phyloP scores from a whole-genome alignment of 2,888 invertebrate genomes.

The Rhagonycha lutea region DNA sequence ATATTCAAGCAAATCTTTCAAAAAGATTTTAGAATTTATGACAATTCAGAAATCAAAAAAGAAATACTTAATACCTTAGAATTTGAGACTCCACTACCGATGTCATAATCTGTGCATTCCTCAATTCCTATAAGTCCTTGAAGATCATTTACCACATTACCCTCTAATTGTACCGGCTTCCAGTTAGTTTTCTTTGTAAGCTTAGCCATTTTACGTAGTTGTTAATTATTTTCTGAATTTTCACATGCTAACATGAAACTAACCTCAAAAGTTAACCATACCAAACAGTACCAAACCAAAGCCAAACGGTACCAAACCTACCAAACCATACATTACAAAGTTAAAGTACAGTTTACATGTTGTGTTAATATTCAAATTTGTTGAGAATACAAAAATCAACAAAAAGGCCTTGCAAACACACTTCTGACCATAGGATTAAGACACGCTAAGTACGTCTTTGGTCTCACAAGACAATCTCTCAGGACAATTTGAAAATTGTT shows the following conservation, averaged over 20 bases:
- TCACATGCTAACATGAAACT: not conserved
- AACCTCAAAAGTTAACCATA: too few relatives aligned
- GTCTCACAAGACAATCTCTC: too few relatives aligned
- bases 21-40: constrained; percentile 14
- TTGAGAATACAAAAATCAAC: too few relatives aligned
- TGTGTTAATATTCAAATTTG: too few relatives aligned
- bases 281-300: too few relatives aligned
- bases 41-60: not conserved
- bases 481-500: too few relatives aligned
- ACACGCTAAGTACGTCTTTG: too few relatives aligned
- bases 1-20: not conserved
- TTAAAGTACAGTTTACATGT: too few relatives aligned
- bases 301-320: too few relatives aligned
- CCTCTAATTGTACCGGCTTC: constrained; percentile 69
- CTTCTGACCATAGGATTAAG: too few relatives aligned
- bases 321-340: too few relatives aligned
- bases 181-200: constrained; percentile 54
- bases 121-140: constrained; percentile 79
- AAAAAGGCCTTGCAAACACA: too few relatives aligned
- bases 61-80: constrained; percentile 42
- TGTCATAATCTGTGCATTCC: constrained; percentile 72
- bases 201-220: not conserved
- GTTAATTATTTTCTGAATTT: not conserved
- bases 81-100: constrained; percentile 55
- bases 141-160: constrained; percentile 58